Evolutionary conservation across 2,113 vertebrate species (phyloP).

Genomic region (Anoplopoma fimbria): DNA sequence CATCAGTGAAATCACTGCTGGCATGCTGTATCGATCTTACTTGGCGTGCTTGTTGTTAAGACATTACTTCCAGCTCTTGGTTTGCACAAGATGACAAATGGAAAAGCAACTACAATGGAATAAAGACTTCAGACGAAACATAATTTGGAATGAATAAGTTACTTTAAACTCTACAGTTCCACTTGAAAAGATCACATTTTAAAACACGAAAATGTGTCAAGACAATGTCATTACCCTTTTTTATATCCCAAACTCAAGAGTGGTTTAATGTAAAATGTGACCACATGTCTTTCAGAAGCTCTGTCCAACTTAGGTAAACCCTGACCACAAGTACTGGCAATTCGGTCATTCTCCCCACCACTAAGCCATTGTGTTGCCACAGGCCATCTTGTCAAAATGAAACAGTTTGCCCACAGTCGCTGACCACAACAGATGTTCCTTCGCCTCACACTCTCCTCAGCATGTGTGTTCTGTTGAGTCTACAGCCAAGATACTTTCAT

Average conservation of each 20-base stretch:
- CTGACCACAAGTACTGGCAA: conserved; percentile 72
- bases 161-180: conserved; percentile 29
- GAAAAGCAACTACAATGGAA: conserved; percentile 63
- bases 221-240: conserved; percentile 32
- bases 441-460: conserved; percentile 67
- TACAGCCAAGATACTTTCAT: conserved; percentile 77
- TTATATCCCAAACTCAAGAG: conserved; percentile 52
- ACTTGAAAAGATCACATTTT: conserved; percentile 52
- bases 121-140: conserved; percentile 55
- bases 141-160: conserved; percentile 22
- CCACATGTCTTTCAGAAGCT: conserved; percentile 72
- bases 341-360: conserved; percentile 69
- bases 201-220: conserved; percentile 38
- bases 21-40: conserved; percentile 38
- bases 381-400: conserved; percentile 77
- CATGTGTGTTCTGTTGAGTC: conserved; percentile 83
- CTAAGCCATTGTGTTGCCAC: conserved; percentile 79
- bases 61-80: conserved; percentile 35
- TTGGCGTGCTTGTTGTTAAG: conserved; percentile 44
- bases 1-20: conserved; percentile 63
- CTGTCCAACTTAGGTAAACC: conserved; percentile 74
- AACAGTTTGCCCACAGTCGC: conserved; percentile 77
- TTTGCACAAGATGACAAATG: conserved; percentile 58
- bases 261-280: conserved; percentile 62
- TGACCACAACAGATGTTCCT: conserved; percentile 82